Conservation (phyloP, 2,113 vertebrate species). For the Aegithalos caudatus region DNA sequence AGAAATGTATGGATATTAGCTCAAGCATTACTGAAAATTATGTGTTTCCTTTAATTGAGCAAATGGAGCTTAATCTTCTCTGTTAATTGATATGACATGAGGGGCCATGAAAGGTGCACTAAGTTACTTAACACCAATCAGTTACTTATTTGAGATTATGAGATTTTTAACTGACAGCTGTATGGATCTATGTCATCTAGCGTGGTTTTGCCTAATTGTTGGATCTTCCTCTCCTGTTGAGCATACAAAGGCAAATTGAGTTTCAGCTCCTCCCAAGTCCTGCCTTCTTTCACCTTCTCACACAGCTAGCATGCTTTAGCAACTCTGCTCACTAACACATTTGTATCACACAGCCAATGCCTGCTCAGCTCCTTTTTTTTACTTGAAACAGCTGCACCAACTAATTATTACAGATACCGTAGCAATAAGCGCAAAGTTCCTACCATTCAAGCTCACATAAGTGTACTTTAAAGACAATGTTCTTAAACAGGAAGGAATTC, state of each 20-base stretch:
- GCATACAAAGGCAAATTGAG: neutral
- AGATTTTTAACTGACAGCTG: neutral
- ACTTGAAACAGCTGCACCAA: neutral
- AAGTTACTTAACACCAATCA: neutral
- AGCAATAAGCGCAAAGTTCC: neutral
- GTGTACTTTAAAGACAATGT: neutral
- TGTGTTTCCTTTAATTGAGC: neutral
- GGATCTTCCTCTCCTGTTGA: neutral
- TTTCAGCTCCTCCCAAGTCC: neutral
- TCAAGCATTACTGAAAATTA: neutral
- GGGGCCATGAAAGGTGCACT: neutral
- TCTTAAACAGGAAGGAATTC: conserved; percentile 23
- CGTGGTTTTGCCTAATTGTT: neutral
- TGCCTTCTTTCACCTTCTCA: neutral
- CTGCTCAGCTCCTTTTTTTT: neutral
- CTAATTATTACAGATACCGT: neutral
- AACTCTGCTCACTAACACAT: neutral
- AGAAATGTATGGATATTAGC: neutral
- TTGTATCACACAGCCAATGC: neutral
- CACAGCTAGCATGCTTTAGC: neutral
- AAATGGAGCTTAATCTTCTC: neutral
- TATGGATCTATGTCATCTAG: neutral
- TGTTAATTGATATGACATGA: neutral
- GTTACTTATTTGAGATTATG: neutral
- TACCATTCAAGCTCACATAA: neutral